Conservation (phyloP, 2,113 vertebrate species). For the Ginglymostoma cirratum region DNA sequence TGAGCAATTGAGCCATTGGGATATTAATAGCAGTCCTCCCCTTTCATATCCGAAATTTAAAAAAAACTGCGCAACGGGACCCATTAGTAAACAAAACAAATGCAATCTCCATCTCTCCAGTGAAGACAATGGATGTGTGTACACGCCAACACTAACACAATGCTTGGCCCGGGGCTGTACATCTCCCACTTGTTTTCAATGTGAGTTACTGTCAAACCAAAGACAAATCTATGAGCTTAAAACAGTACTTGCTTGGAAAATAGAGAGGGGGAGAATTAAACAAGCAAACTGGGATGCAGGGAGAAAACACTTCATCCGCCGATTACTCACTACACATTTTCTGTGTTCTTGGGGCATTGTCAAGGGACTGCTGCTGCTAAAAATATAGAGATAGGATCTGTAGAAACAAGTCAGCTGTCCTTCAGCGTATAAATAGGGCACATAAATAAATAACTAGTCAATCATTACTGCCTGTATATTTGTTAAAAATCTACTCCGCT, state of each 20-base stretch:
- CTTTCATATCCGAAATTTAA: not conserved
- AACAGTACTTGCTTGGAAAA: constrained; percentile 15
- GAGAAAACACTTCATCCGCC: constrained; percentile 10
- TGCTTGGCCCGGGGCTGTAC: constrained; percentile 27
- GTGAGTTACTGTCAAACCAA: not conserved
- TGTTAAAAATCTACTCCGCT: not conserved
- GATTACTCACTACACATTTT: constrained; percentile 13
- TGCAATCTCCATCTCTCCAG: constrained; percentile 1
- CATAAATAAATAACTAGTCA: constrained; percentile 24
- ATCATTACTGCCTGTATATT: constrained; percentile 26
- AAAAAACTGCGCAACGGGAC: not conserved
- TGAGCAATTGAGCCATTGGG: not conserved
- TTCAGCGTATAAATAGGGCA: constrained; percentile 31
- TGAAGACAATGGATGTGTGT: constrained; percentile 26
- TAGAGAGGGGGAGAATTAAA: constrained; percentile 20
- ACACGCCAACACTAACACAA: constrained; percentile 18
- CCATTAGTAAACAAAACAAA: constrained; percentile 14
- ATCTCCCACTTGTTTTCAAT: constrained; percentile 31
- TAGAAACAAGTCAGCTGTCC: constrained; percentile 26
- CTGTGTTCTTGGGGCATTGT: constrained; percentile 27
- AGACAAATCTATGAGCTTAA: constrained; percentile 30
- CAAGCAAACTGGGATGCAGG: not conserved
- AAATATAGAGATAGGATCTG: constrained; percentile 19
- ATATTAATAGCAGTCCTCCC: not conserved
- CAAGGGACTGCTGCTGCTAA: constrained; percentile 22